These are phyloP conservation scores for Epinephelus moara DNA, from an alignment of 2,113 vertebrate species.

Conservation along the genomic window DNA sequence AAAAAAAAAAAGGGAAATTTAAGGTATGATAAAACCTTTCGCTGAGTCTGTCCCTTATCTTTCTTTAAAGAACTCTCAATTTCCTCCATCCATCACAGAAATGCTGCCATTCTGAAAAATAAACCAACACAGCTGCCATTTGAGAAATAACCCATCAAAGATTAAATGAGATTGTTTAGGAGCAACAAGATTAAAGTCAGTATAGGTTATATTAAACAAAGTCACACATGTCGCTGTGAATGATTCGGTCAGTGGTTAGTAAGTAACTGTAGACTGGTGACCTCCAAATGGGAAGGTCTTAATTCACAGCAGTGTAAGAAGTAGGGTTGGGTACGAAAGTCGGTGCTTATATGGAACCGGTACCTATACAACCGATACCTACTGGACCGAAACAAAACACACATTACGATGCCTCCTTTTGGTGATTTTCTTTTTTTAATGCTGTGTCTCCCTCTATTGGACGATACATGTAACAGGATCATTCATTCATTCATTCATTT, in stretches of 20 bases:
- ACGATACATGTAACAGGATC: too few species aligned
- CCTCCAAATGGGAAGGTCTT: neutral
- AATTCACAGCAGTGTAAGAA: neutral
- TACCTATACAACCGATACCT: too few species aligned
- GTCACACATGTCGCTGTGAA: neutral
- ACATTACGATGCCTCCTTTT: too few species aligned
- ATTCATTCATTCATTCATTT: too few species aligned
- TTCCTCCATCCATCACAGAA: neutral
- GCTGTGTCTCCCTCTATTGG: too few species aligned
- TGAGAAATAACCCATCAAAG: neutral
- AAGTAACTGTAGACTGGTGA: neutral
- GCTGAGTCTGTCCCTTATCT: conserved; percentile 18
- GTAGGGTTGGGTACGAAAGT: too few species aligned
- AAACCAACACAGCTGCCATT: neutral
- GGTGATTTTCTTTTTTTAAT: too few species aligned
- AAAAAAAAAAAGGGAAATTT: neutral
- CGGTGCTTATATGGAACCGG: too few species aligned
- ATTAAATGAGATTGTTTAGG: neutral
- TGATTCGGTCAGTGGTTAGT: neutral
- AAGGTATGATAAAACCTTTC: conserved; percentile 24
- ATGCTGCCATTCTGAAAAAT: neutral
- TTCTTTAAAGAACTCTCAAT: neutral
- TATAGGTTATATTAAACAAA: conserved; percentile 4
- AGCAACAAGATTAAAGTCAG: conserved; percentile 1
- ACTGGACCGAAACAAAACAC: too few species aligned